These are phyloP conservation scores for Octodon degus DNA, from an alignment of 2,113 vertebrate genomes.

Conservation along the genomic window DNA sequence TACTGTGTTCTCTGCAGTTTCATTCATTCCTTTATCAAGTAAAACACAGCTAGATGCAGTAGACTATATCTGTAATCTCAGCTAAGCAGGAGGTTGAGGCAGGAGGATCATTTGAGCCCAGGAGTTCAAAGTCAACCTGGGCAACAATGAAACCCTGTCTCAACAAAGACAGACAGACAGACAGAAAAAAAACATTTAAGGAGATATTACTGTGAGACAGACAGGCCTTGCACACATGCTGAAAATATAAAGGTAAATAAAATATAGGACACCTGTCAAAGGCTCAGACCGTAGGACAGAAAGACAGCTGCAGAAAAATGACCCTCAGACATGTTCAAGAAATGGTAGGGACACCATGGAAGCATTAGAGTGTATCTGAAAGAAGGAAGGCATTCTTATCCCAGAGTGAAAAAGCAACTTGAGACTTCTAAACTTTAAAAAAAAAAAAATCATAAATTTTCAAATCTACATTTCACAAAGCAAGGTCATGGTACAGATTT, in stretches of 20 bases:
- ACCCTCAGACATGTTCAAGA: neutral
- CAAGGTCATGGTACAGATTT: constrained; percentile 3
- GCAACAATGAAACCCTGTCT: neutral
- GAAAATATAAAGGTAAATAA: neutral
- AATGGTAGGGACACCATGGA: neutral
- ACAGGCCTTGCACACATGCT: neutral
- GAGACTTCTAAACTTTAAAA: neutral
- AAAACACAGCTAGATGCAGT: neutral
- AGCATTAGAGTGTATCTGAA: neutral
- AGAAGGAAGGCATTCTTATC: neutral
- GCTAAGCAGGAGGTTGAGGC: neutral
- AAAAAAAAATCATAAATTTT: neutral
- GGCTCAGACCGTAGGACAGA: neutral
- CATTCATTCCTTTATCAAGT: neutral
- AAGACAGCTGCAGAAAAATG: neutral
- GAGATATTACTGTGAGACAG: neutral
- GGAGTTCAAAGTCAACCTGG: neutral
- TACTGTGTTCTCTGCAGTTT: neutral
- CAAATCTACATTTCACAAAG: neutral
- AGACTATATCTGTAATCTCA: neutral
- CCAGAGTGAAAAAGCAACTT: neutral
- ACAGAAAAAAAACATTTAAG: neutral
- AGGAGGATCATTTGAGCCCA: neutral
- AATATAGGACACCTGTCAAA: neutral
- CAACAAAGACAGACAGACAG: neutral